Conservation (phyloP, 2,113 vertebrate genomes). For the Antechinus flavipes region DNA sequence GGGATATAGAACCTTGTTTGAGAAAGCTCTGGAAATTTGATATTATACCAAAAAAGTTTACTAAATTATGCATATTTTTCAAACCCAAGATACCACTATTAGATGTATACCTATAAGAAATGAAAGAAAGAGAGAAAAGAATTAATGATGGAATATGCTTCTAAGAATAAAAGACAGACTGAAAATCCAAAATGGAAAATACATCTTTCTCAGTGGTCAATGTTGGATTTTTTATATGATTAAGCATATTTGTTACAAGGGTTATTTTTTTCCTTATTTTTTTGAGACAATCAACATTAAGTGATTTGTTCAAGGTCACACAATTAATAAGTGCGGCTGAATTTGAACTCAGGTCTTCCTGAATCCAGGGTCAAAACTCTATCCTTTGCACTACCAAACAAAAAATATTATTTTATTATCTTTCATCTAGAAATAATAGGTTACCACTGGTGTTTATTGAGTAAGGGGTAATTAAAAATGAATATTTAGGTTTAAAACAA, state of each 20-base stretch:
- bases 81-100: background rate
- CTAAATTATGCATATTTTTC: background rate
- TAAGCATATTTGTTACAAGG: background rate
- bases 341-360: too few relatives aligned
- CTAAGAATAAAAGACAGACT: background rate
- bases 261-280: background rate
- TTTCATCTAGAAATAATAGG: background rate
- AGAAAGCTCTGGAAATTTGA: background rate
- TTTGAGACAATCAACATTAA: too few relatives aligned
- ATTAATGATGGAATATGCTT: background rate
- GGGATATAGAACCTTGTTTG: background rate
- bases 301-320: too few relatives aligned
- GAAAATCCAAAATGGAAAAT: background rate
- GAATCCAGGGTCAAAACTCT: too few relatives aligned
- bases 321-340: too few relatives aligned
- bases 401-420: background rate
- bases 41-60: background rate
- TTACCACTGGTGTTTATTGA: background rate
- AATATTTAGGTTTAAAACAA: background rate
- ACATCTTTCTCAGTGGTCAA: background rate
- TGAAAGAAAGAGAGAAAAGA: background rate
- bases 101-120: background rate
- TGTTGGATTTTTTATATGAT: background rate
- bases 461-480: background rate
- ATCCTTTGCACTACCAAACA: background rate